Conservation (phyloP, 2,888 invertebrate species). For the Brenthis hecate region DNA sequence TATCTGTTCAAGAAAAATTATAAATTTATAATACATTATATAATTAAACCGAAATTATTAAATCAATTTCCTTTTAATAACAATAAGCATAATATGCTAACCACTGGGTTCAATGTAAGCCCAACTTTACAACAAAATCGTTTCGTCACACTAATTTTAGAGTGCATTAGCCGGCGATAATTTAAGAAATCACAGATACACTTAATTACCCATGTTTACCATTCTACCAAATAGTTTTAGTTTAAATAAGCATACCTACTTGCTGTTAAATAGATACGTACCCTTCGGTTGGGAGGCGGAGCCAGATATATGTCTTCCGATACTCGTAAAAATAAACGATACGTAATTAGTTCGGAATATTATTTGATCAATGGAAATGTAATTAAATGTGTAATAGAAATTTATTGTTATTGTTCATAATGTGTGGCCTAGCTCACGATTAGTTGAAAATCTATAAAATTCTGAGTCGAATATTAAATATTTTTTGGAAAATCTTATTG, state of each 20-base stretch:
- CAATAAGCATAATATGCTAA: too few species aligned
- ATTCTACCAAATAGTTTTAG: constrained; percentile 51
- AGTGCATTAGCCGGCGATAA: constrained; percentile 65
- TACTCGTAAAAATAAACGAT: constrained; percentile 57
- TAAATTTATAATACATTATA: too few species aligned
- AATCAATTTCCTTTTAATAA: too few species aligned
- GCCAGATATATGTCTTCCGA: constrained; percentile 56
- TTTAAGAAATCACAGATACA: constrained; percentile 62
- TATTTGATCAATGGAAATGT: constrained; percentile 27
- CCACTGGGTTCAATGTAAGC: constrained; percentile 51
- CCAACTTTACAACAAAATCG: constrained; percentile 33
- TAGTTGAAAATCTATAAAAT: neutral
- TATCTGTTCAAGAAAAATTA: too few species aligned
- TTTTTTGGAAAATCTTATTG: too few species aligned
- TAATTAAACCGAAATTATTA: too few species aligned
- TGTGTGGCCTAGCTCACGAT: constrained; percentile 21
- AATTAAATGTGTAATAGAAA: constrained; percentile 39
- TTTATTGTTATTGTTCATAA: constrained; percentile 21
- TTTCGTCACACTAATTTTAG: constrained; percentile 65
- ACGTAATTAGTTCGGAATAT: constrained; percentile 43
- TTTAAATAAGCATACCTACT: constrained; percentile 52
- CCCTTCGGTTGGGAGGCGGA: constrained; percentile 40
- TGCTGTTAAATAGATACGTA: constrained; percentile 46
- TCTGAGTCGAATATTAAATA: too few species aligned
- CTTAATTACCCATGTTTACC: constrained; percentile 70